Conservation (phyloP, 2,113 vertebrate genomes). For the Tragulus kanchil region DNA sequence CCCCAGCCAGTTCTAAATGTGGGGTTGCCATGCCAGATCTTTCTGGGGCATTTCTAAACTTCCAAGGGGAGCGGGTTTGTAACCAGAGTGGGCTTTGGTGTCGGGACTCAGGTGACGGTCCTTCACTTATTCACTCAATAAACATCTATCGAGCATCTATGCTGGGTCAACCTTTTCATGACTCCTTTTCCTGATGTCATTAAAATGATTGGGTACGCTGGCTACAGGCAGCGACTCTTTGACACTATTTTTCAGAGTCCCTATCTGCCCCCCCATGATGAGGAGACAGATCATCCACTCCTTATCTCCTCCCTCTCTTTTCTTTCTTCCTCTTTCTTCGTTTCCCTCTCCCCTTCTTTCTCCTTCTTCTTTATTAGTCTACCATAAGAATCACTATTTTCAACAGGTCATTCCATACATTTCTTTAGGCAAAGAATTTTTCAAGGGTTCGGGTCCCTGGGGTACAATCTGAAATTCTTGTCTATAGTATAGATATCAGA, state of each 20-base stretch:
- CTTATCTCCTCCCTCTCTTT: background rate
- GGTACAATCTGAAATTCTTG: background rate
- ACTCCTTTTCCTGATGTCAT: background rate
- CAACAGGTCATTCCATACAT: background rate
- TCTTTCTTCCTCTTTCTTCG: background rate
- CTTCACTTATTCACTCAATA: slow-evolving; percentile 1
- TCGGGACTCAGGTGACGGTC: background rate
- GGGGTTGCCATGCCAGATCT: background rate
- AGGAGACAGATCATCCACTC: background rate
- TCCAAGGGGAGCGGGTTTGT: background rate
- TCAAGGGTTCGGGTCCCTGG: background rate
- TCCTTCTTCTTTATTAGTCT: background rate
- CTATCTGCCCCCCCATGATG: background rate
- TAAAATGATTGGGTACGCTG: background rate
- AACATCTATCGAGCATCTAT: background rate
- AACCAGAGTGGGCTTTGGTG: background rate
- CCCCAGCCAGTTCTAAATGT: accelerated
- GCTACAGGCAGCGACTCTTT: background rate
- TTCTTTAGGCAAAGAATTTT: background rate
- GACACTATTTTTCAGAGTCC: background rate
- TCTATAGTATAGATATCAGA: background rate
- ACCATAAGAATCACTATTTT: background rate
- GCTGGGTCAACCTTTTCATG: background rate
- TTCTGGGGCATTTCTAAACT: background rate
- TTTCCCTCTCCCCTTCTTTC: background rate